phyloP scores from a whole-genome alignment of 2,113 vertebrate species.

The Aspidoscelis tigris region DNA sequence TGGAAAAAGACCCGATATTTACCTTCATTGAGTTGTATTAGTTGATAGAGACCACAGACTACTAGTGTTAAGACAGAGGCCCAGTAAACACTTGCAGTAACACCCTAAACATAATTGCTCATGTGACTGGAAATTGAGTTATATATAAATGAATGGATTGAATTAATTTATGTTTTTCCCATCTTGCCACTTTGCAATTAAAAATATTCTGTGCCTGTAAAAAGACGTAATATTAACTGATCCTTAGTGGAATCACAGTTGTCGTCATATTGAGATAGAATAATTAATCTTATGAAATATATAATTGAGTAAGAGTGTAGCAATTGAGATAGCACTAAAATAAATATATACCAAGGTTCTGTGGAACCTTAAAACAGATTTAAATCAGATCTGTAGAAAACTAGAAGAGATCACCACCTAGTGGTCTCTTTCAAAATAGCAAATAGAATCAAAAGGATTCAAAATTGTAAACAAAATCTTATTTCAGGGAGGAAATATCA shows the following conservation, averaged over 20 bases:
- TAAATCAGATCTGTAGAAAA: not conserved
- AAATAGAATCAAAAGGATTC: not conserved
- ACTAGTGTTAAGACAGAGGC: too few relatives aligned
- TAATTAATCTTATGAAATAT: not conserved
- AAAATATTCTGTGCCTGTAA: not conserved
- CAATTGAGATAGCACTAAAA: not conserved
- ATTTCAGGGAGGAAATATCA: too few relatives aligned
- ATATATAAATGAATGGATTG: too few relatives aligned
- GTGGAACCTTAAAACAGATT: not conserved
- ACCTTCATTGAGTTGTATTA: too few relatives aligned
- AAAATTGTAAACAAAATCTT: not conserved
- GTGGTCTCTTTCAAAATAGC: not conserved
- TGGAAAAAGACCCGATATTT: not conserved
- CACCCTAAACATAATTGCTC: too few relatives aligned
- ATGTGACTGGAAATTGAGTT: too few relatives aligned
- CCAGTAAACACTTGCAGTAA: too few relatives aligned
- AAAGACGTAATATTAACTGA: not conserved
- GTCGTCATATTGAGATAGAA: not conserved
- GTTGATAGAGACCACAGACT: too few relatives aligned
- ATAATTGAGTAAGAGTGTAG: too few relatives aligned
- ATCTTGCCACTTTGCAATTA: not conserved
- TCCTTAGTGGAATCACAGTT: not conserved
- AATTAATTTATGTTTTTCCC: too few relatives aligned
- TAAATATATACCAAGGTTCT: not conserved
- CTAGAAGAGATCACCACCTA: conserved; percentile 13